Evolutionary conservation across 2,113 vertebrate genomes (phyloP).

Genomic region (Nesoenas mayeri): DNA sequence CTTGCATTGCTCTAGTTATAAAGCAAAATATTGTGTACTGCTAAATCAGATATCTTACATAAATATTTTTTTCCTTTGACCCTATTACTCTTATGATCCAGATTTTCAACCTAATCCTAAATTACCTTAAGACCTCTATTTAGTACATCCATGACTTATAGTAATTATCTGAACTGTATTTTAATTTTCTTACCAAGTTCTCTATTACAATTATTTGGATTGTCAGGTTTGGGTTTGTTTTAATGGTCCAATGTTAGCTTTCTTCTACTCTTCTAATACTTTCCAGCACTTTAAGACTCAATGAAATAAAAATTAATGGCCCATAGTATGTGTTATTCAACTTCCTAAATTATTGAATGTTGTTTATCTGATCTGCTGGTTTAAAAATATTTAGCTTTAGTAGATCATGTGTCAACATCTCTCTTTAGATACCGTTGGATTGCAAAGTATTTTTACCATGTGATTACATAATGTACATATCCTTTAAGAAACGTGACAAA

Average conservation of each 20-base stretch:
- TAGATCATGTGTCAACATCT: conserved; percentile 19
- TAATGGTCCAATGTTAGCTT: background rate
- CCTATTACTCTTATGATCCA: background rate
- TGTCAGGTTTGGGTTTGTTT: background rate
- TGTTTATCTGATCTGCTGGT: conserved; percentile 10
- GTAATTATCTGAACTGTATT: background rate
- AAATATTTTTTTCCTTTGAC: conserved; percentile 19
- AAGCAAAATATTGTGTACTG: background rate
- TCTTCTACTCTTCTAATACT: background rate
- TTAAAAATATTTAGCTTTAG: conserved; percentile 29
- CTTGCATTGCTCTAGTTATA: background rate
- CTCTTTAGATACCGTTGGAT: background rate
- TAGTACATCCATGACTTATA: background rate
- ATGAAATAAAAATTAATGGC: conserved; percentile 15
- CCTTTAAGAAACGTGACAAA: background rate
- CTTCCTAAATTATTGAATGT: conserved; percentile 10
- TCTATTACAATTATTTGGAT: background rate
- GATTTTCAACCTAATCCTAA: conserved; percentile 26
- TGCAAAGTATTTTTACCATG: conserved; percentile 2
- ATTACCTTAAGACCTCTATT: conserved; percentile 11
- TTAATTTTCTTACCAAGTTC: background rate
- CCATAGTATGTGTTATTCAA: background rate
- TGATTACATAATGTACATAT: background rate
- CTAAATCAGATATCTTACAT: background rate
- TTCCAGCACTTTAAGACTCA: background rate